A percentile compares a stretch with the other conserved stretches of the same genome.
phyloP scores from a whole-genome alignment of 2,113 vertebrate genomes.

The Nyctibius bracteatus region DNA sequence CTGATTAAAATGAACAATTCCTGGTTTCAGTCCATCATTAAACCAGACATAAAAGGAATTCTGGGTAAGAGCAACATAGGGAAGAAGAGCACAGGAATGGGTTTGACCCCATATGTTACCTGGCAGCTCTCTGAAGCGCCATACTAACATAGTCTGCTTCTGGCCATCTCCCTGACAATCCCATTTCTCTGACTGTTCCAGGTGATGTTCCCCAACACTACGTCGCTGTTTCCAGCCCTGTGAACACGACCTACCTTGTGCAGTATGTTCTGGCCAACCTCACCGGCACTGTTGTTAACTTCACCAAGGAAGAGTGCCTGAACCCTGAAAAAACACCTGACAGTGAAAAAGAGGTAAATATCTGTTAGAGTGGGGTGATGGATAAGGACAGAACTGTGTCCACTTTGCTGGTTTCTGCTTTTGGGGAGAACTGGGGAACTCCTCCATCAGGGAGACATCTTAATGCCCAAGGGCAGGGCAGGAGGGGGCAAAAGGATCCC shows the following conservation, averaged over 20 bases:
- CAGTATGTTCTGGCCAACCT: constrained; percentile 87
- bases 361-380: background rate
- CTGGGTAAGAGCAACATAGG: constrained; percentile 71
- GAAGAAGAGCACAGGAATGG: background rate
- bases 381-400: background rate
- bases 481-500: background rate
- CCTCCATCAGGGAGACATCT: background rate
- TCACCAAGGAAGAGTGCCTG: constrained; percentile 83
- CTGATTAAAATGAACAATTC: constrained; percentile 87
- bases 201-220: constrained; percentile 85
- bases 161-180: background rate
- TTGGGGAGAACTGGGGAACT: background rate
- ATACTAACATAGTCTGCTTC: background rate
- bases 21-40: constrained; percentile 86
- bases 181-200: background rate
- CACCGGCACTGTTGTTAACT: constrained; percentile 74
- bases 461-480: background rate
- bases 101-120: background rate
- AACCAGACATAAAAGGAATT: constrained; percentile 66
- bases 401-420: too few species aligned
- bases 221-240: constrained; percentile 75
- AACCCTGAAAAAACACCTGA: constrained; percentile 68
- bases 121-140: background rate
- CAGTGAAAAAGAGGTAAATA: constrained; percentile 78
- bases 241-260: constrained; percentile 78